phyloP scores from a whole-genome alignment of 1,140 invertebrate genomes.

The Aculops lycopersici region DNA sequence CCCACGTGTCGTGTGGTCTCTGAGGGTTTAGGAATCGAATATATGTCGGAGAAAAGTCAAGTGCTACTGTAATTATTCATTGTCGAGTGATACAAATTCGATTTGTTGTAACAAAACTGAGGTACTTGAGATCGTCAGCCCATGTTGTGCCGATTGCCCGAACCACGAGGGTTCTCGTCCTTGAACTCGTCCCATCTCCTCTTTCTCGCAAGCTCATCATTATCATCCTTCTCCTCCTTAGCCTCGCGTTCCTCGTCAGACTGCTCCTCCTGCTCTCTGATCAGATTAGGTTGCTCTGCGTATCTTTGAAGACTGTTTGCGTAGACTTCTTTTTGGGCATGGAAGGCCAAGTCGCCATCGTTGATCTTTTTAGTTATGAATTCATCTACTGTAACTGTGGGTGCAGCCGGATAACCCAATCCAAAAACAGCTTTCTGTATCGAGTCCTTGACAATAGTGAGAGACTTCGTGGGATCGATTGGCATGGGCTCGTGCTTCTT shows the following conservation, averaged over 20 bases:
- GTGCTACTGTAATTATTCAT: too few relatives aligned
- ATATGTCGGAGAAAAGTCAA: too few relatives aligned
- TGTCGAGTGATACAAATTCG: too few relatives aligned
- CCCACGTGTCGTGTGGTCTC: too few relatives aligned
- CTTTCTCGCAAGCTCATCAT: conserved; percentile 9
- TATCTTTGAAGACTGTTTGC: conserved; percentile 9
- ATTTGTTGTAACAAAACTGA: too few relatives aligned
- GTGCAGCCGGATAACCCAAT: conserved; percentile 65
- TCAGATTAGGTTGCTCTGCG: conserved; percentile 9
- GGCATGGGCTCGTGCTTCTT: background rate
- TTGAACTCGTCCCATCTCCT: conserved; percentile 12
- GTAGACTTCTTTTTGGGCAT: conserved; percentile 1
- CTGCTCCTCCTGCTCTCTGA: background rate
- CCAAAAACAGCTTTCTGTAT: conserved; percentile 75
- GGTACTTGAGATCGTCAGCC: too few relatives aligned
- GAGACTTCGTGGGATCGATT: conserved; percentile 25
- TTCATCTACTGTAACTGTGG: conserved; percentile 65
- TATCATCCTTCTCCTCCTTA: conserved; percentile 20
- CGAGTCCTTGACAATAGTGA: conserved; percentile 63
- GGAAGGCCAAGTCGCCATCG: conserved; percentile 3
- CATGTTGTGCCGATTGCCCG: conserved; percentile 6
- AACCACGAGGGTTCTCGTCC: conserved; percentile 8
- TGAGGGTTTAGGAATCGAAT: too few relatives aligned
- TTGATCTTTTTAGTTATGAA: conserved; percentile 49
- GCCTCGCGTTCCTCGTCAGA: background rate